Base-by-base conservation (phyloP, 2,797 vertebrate species). In the Tragelaphus eurycerus region DNA sequence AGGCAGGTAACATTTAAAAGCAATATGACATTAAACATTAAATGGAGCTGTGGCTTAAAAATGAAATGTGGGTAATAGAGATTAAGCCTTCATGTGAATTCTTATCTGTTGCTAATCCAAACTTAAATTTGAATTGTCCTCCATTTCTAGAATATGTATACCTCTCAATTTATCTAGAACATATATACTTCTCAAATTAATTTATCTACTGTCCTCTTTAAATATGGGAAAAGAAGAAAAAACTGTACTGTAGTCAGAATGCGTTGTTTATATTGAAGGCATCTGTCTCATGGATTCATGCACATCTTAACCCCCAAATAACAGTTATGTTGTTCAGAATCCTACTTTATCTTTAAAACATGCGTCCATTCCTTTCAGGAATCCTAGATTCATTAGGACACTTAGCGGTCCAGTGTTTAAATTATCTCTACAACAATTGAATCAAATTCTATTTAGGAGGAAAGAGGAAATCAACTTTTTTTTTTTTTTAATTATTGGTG, bases 41-140 rank as follows among this genome's bases (percentile, higher is more conserved):
- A 88, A 50, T 7, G 6, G n/a, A 25, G 95, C 21, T 54, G 3
- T 60, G 64, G n/a, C 27, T 43, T 15, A 50, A 23, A 54, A 54
- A 54, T 55, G n/a, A 57, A 76, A 60, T 38, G 4, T 15, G 27
- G 25, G 23, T 67, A 59, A 78, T 46, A 59, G 6, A 17, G 13
- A 1, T 43, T 29, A 57, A 84, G 9, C 5, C 34, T 50, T 85
- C 38, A 62, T 50, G n/a, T 54, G 54, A 97, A 89, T 96, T 92
- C 4, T 92, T n/a, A 84, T 81, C 34, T 95, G 10, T 84, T 46
- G 55, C 16, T 46, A 78, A 52, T 3, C 1, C 6, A 79, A 55
- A 89, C 3, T 31, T 89, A 59, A 88, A 54, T 59, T 84, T 76
- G 71, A 64, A 86, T 97, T 96, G 96, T 95, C 93, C 59, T 97